phyloP scores from a whole-genome alignment of 2,888 invertebrate species.

The Drosophila recens region DNA sequence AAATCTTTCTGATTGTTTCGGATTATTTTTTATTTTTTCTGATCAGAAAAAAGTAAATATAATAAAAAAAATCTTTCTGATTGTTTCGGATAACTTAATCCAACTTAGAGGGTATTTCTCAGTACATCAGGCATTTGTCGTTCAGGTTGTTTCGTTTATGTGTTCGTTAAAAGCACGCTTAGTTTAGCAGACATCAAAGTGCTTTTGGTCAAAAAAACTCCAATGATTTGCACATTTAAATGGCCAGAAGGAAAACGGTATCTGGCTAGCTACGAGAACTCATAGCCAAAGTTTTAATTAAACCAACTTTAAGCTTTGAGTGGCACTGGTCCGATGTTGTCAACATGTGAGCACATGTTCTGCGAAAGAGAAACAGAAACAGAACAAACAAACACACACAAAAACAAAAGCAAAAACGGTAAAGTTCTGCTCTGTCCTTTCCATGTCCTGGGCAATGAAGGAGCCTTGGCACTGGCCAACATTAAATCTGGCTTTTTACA shows the following conservation, averaged over 20 bases:
- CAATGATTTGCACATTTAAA: conserved; percentile 25
- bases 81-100: too few relatives aligned
- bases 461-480: neutral
- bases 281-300: conserved; percentile 66
- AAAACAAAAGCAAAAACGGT: too few relatives aligned
- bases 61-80: too few relatives aligned
- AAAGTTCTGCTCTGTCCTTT: neutral
- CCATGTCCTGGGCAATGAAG: neutral
- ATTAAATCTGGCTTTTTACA: conserved; percentile 60
- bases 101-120: neutral
- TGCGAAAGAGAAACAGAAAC: conserved; percentile 1
- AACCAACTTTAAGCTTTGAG: conserved; percentile 74
- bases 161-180: conserved; percentile 7
- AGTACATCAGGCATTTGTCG: too few relatives aligned
- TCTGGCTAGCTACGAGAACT: conserved; percentile 13
- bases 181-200: conserved; percentile 23
- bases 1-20: too few relatives aligned
- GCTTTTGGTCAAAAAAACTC: conserved; percentile 9
- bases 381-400: neutral
- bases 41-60: too few relatives aligned
- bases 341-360: conserved; percentile 48
- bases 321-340: conserved; percentile 53
- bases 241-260: conserved; percentile 19
- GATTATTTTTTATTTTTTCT: too few relatives aligned
- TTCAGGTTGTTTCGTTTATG: conserved; percentile 3